Evolutionary conservation across 2,888 invertebrate species (phyloP), one percentile per base, ranked within the genome.

Genomic region (Synergus japonicus): DNA sequence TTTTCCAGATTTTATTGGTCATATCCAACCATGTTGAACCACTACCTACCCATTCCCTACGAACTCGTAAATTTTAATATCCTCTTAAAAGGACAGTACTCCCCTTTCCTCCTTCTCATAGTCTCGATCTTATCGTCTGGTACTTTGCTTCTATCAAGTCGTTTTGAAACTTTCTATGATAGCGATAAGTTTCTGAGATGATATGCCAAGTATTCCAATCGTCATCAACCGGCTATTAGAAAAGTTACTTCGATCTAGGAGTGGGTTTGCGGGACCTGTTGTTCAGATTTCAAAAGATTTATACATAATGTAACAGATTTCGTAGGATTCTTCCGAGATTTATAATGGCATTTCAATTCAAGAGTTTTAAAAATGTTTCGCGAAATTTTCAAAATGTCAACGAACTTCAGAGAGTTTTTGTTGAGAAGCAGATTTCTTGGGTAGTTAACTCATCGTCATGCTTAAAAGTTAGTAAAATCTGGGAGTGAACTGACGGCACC

Each of bases 21-120:
- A 22, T 60, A 18, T 60, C 10, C 73, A 73, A 46, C 54, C n/a
- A 37, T 49, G 29, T 73, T n/a, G 49, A 73, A 54, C 49, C 49
- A 49, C 15, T 69, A 9, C 69, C 29, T 49, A 29, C 5, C 63
- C 63, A 63, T 54, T 73, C 37, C 18, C 10, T 46, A 8, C 9
- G 29, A 29, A 29, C 54, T 54, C 54, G 37, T 73, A 54, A 73
- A 73, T 37, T 73, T 54, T 73, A 73, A 73, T 73, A 73, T 15
- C 29, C 49, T 49, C 37, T 54, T 54, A 54, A 54, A 73, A 46
- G 37, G 54, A 49, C 46, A 69, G 46, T 67, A 67, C 15, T 13
- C 44, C 22, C 22, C 22, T 2, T 22, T 2, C 22, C 1, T 2
- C 22, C 22, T 29, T 29, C 22, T 29, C 67, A 22, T 69, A 29